phyloP scores from a whole-genome alignment of 2,113 vertebrate species.

The Cygnus atratus region DNA sequence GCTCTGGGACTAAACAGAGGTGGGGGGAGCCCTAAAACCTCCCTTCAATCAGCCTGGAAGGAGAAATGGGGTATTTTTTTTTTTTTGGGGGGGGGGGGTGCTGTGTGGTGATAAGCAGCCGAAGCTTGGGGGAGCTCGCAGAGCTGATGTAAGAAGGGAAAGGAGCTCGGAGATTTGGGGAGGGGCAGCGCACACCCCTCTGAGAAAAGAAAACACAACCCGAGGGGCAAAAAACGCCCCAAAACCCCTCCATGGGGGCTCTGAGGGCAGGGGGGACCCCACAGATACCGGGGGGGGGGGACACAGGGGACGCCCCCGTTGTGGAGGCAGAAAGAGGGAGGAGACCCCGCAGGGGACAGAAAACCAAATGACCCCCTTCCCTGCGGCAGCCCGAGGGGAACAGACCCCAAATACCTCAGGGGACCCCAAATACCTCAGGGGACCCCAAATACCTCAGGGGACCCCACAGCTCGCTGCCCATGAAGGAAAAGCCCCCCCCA shows the following conservation, averaged over 20 bases:
- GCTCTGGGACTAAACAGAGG: accelerated
- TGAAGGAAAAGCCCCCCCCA: no score
- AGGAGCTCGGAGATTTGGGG: accelerated
- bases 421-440: no score
- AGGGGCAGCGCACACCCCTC: accelerated
- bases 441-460: no score
- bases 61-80: not conserved
- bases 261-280: accelerated
- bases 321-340: accelerated
- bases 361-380: not conserved
- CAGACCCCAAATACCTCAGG: accelerated
- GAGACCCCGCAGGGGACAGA: accelerated
- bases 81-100: no score
- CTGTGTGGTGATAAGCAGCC: not conserved
- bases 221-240: not conserved
- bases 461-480: no score
- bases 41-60: not conserved
- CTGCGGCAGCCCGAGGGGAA: accelerated
- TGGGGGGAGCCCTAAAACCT: not conserved
- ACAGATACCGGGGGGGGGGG: not conserved
- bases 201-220: accelerated
- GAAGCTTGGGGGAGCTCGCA: accelerated
- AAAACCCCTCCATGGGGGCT: no score
- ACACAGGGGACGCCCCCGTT: accelerated
- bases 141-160: accelerated